Base-by-base conservation (phyloP, 2,113 vertebrate genomes). In the Charina bottae region DNA sequence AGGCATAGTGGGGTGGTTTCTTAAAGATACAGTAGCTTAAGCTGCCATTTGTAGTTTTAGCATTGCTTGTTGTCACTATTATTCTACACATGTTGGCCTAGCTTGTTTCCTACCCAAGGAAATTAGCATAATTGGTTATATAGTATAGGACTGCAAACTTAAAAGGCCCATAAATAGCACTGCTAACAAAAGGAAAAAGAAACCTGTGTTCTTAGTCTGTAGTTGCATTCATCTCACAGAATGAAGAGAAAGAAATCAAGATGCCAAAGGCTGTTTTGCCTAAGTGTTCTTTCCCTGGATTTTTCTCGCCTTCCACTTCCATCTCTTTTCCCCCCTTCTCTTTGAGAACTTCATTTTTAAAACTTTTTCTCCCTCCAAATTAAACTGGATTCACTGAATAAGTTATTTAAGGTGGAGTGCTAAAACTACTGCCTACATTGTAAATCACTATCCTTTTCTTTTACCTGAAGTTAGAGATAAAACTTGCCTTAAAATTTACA, bases 11-110 rank as follows among this genome's bases (percentile, higher is more conserved):
- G 90, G 93, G 95, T 95, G 28, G 95, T 96, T 95, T 95, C 93
- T 95, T 24, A 83, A 93, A 97, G 97, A 97, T 68, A 96, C 96
- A 97, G 97, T 95, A 97, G 96, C 96, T 96, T 95, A 96, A 95
- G 93, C 94, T 93, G 93, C 1, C 21, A 68, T 93, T 93, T n/a
- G 37, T 85, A 33, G 42, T 87, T 58, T 59, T 62, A 59, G 19
- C 28, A 3, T 64, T 21, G 60, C 42, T n/a, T 64, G 2, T 46
- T 24, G 33, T 72, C 49, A n/a, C 19, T 37, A 59, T n/a, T 64
- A n/a, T 24, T 33, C 21, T 3, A 56, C 58, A 23, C 46, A n/a
- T 24, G 49, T 84, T 62, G 53, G 37, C 13, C 26, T 21, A 8
- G 21, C 42, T 53, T 37, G 56, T 60, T 78, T 84, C 46, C 53